Percentiles rank a stretch among this genome's conserved stretches.
phyloP scores from a whole-genome alignment of 2,888 invertebrate species.

The Cremastinae sp. region DNA sequence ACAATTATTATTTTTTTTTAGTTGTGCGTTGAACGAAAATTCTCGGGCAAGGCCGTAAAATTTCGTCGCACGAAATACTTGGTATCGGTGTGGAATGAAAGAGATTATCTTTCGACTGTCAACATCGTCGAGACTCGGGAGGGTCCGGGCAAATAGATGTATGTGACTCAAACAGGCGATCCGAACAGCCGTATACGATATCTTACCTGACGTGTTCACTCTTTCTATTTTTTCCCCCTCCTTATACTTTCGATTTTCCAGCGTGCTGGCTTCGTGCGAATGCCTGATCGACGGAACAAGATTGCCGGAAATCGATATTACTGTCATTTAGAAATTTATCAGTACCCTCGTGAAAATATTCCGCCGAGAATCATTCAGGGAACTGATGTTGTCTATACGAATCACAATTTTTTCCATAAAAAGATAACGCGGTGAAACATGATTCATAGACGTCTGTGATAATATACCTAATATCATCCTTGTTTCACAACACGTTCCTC shows the following conservation, averaged over 20 bases:
- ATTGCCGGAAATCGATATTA: slow-evolving; percentile 29
- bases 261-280: not conserved
- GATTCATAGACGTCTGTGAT: too few relatives aligned
- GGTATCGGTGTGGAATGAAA: not conserved
- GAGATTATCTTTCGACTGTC: slow-evolving; percentile 41
- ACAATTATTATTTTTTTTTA: too few relatives aligned
- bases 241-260: slow-evolving; percentile 7
- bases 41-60: not conserved
- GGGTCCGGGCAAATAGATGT: slow-evolving; percentile 21
- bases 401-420: not conserved
- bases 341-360: not conserved
- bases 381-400: not conserved
- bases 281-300: slow-evolving; percentile 25
- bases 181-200: slow-evolving; percentile 4
- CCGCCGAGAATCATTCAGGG: not conserved
- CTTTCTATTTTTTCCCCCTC: not conserved
- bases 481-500: too few relatives aligned
- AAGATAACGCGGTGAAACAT: slow-evolving; percentile 6
- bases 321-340: slow-evolving; percentile 16
- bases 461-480: too few relatives aligned
- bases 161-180: slow-evolving; percentile 17
- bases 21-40: not conserved
- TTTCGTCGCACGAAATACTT: not conserved
- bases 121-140: slow-evolving; percentile 16
- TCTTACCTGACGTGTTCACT: not conserved